phyloP scores from a whole-genome alignment of 2,113 vertebrate genomes.

The Salvator merianae region DNA sequence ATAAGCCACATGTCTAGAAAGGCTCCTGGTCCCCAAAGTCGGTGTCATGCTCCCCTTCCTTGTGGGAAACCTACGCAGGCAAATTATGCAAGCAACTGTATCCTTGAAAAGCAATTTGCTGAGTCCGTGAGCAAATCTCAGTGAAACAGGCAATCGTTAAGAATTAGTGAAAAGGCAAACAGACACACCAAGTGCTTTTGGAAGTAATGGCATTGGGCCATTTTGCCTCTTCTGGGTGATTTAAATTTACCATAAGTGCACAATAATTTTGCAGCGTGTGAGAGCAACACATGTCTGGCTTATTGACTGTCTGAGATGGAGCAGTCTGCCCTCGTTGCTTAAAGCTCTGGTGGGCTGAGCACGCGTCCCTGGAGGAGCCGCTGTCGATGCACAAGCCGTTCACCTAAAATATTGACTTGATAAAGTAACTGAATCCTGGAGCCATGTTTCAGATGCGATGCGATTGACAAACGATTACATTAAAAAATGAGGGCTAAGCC shows the following conservation, averaged over 20 bases:
- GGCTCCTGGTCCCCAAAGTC: neutral
- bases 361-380: slow-evolving; percentile 52
- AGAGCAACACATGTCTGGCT: slow-evolving; percentile 28
- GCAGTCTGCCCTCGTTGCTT: slow-evolving; percentile 38
- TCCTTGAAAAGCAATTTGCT: neutral
- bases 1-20: neutral
- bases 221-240: slow-evolving; percentile 6
- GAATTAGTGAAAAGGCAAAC: neutral
- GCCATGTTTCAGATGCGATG: slow-evolving; percentile 65
- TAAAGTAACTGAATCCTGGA: slow-evolving; percentile 68
- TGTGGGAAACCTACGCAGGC: no score
- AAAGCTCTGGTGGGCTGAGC: slow-evolving; percentile 26
- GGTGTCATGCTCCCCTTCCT: neutral
- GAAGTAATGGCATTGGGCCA: slow-evolving; percentile 21
- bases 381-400: slow-evolving; percentile 58
- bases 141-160: neutral
- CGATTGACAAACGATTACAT: slow-evolving; percentile 52
- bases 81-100: neutral
- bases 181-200: neutral
- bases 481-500: slow-evolving; percentile 24
- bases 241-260: slow-evolving; percentile 53
- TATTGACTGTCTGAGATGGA: slow-evolving; percentile 50
- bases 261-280: slow-evolving; percentile 47
- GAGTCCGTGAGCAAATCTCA: neutral
- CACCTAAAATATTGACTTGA: slow-evolving; percentile 70